Percentiles rank a stretch among this genome's conserved stretches.
Conservation (phyloP, 2,888 invertebrate genomes). For the Orthosia gothica region DNA sequence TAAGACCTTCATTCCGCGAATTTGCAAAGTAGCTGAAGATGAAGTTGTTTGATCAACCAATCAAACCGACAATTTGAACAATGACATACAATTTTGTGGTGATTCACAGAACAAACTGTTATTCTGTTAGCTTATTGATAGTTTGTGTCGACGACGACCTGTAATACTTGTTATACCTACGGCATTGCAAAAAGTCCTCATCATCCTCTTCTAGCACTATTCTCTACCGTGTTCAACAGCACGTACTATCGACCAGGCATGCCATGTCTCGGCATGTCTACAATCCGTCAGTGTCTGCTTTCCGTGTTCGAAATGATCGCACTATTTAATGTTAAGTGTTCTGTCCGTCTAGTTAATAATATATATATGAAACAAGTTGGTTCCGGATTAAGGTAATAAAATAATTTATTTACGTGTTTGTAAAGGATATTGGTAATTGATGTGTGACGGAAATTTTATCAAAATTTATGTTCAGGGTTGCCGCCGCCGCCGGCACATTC, state of each 20-base stretch:
- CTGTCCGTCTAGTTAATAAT: conserved; percentile 3
- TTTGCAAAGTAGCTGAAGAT: no score
- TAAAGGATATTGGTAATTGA: background rate
- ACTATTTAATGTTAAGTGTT: conserved; percentile 29
- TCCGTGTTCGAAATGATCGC: conserved; percentile 24
- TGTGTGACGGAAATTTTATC: conserved; percentile 10
- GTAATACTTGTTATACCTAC: background rate
- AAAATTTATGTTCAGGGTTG: conserved; percentile 15
- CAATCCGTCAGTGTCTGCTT: conserved; percentile 29
- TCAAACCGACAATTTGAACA: background rate
- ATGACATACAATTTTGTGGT: background rate
- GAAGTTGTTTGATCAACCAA: background rate
- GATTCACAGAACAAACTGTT: conserved; percentile 40
- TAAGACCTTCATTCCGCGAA: no score
- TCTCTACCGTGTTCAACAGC: background rate
- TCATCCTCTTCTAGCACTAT: conserved; percentile 25
- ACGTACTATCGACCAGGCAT: conserved; percentile 5
- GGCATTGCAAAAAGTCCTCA: background rate
- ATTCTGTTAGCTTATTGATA: conserved; percentile 24
- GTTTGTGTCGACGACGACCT: conserved; percentile 14
- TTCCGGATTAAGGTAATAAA: conserved; percentile 25
- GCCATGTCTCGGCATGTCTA: conserved; percentile 25
- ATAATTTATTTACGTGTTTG: conserved; percentile 1
- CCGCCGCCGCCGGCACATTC: background rate
- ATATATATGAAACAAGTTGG: conserved; percentile 4